phyloP scores from a whole-genome alignment of 2,888 invertebrate genomes.

The Sthenelais limicola region DNA sequence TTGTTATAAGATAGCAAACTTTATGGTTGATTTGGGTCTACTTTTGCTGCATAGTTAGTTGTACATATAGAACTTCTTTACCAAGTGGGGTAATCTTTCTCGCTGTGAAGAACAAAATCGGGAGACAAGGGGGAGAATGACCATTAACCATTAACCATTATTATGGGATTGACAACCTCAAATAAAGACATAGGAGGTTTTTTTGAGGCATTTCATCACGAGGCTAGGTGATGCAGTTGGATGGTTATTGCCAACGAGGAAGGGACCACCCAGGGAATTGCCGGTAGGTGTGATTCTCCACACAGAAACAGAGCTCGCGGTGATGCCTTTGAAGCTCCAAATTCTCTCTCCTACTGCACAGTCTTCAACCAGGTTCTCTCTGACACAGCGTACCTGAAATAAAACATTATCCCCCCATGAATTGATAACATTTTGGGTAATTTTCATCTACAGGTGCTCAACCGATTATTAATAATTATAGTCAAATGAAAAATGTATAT shows the following conservation, averaged over 20 bases:
- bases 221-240: not conserved
- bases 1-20: too few relatives aligned
- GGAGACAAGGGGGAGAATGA: too few relatives aligned
- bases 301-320: not conserved
- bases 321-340: not conserved
- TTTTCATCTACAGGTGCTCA: too few relatives aligned
- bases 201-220: conserved; percentile 16
- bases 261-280: not conserved
- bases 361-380: not conserved
- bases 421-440: not conserved
- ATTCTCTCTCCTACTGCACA: not conserved
- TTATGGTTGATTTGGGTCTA: too few relatives aligned
- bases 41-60: too few relatives aligned
- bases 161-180: too few relatives aligned
- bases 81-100: too few relatives aligned
- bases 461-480: too few relatives aligned
- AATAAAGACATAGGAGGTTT: not conserved
- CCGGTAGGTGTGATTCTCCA: not conserved
- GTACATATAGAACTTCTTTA: too few relatives aligned
- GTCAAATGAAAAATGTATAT: too few relatives aligned
- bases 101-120: too few relatives aligned
- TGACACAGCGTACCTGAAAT: conserved; percentile 3
- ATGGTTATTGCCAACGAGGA: conserved; percentile 5
- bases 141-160: too few relatives aligned
- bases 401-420: not conserved